These are phyloP conservation scores for Silurus glanis DNA, from an alignment of 2,113 vertebrate species.

Conservation along the genomic window DNA sequence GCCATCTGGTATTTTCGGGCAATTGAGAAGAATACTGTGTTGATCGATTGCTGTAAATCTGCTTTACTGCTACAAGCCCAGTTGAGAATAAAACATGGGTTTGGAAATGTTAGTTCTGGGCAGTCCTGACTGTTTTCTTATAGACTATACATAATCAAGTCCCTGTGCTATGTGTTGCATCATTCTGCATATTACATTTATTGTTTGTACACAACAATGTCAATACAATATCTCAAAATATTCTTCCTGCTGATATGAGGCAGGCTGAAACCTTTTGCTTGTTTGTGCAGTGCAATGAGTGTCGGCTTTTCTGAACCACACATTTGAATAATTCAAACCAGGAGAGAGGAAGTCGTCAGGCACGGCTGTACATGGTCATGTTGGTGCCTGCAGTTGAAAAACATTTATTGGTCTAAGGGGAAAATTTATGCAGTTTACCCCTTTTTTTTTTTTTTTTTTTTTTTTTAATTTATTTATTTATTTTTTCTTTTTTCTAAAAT, in stretches of 20 bases:
- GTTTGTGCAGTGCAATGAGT: neutral
- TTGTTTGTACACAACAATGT: neutral
- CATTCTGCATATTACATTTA: neutral
- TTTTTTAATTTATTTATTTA: too few species aligned
- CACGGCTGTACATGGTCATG: neutral
- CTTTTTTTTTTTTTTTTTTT: too few species aligned
- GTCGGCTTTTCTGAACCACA: neutral
- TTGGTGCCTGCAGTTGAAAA: neutral
- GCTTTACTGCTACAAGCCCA: neutral
- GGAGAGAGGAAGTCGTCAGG: neutral
- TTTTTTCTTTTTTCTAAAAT: neutral
- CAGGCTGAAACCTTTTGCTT: neutral
- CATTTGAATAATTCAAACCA: constrained; percentile 9
- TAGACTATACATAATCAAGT: neutral
- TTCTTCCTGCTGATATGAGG: neutral
- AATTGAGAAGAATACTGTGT: neutral
- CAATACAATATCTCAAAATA: too few species aligned
- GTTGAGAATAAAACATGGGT: neutral
- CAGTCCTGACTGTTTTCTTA: neutral
- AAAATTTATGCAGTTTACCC: neutral
- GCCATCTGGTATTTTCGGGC: neutral
- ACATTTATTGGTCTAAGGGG: neutral
- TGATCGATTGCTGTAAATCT: neutral
- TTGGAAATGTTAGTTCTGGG: neutral
- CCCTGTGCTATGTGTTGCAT: neutral